Base-by-base conservation (phyloP, 2,113 vertebrate species). In the Lepidothrix coronata region DNA sequence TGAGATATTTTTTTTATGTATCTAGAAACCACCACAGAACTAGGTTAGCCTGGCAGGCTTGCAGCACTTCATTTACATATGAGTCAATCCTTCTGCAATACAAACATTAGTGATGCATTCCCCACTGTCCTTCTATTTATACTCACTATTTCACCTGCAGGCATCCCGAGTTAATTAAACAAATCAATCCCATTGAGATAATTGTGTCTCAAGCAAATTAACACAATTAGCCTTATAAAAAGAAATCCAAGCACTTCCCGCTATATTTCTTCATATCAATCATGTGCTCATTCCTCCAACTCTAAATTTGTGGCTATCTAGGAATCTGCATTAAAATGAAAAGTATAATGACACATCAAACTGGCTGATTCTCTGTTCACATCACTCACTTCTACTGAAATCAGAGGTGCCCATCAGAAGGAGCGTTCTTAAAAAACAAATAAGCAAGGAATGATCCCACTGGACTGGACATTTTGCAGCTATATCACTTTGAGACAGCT, bases 181-280 rank as follows among this genome's bases (percentile, higher is more conserved):
- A 94, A 95, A 97, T 96, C 96, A 95, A 96, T 96, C 92, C 95
- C 95, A 96, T 94, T 90, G 93, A 97, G 90, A 95, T 96, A 97
- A 96, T 90, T 95, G 88, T 93, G 88, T 95, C 96, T 97, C 85
- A 93, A 96, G 85, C 95, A 97, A 96, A 97, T 97, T 96, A 97
- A 77, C 90, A 96, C 95, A 96, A 96, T 96, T 97, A 97, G 89
- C 78, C 90, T 92, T 86, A 83, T 84, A 74, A 96, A 93, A 94
- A 88, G 90, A 88, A 95, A 96, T 61, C 68, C 57, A 84, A 79
- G 61, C 14, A 19, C 65, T 83, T 91, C 58, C 79, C 8, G 0
- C 41, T 92, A 5, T 57, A 63, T 59, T 86, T 80, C 79, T 94
- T 80, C 61, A 43, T 30, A 80, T 65, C 93, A 95, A 93, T 75